Evolutionary conservation across 2,797 vertebrate genomes (phyloP), one percentile per base, ranked within the genome.

Genomic region (Caiman crocodilus): DNA sequence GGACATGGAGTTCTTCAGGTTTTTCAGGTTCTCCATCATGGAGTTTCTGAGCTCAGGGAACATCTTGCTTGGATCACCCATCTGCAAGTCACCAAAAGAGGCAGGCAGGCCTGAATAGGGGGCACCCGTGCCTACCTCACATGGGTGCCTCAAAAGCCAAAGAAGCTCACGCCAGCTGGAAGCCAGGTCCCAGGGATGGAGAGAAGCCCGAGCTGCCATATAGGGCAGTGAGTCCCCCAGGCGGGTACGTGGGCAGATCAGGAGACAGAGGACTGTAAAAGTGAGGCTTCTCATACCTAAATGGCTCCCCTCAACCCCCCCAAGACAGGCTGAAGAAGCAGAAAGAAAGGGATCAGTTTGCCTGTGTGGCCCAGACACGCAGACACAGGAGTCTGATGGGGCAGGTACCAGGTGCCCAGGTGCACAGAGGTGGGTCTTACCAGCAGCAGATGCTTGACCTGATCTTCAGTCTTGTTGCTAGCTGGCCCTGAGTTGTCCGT

Each of bases 361-460:
- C 26, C 42, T 84, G 16, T 17, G 23, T 26, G 85, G 81, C 35
- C 69, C 35, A 35, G 21, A 21, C 50, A 14, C 16, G 42, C 14
- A 32, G n/a, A 67, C 0, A 0, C 60, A 67, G 20, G 26, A 25
- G 21, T 2, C 12, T 42, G 69, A 14, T 23, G 42, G 23, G 5
- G 3, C 20, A 80, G 81, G 56, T 60, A 4, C 0, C 3, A 26
- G 59, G 56, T 13, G 63, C 6, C n/a, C 2, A 0, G 0, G 5
- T 15, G 5, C 6, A 3, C 9, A 11, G 7, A 0, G 0, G 23
- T 3, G 30, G 9, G 57, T 83, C 97, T 95, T 96, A 99, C 99
- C 98, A 98, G 94, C 80, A 99, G 95, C 86, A 99, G 80, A 7
- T 98, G 98, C 96, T 98, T 98, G 95, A 99, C 98, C 7, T 98